Evolutionary conservation across 2,797 vertebrate genomes (phyloP).

Genomic region (Arnoldichthys spilopterus): DNA sequence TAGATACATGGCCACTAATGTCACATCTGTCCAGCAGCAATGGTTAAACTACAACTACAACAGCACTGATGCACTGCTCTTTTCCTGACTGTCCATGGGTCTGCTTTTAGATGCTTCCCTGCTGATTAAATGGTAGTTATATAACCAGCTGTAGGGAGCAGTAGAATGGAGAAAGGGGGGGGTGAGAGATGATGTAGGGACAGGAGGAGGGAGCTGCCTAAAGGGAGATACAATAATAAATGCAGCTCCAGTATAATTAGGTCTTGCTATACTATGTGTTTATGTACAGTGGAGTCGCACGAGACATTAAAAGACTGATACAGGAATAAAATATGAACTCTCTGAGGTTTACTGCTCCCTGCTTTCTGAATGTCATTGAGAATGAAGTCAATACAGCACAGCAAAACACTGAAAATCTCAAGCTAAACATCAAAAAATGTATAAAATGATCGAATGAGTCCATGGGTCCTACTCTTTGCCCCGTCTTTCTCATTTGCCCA

Average conservation of each 20-base stretch:
- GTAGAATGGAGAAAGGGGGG: constrained; percentile 20
- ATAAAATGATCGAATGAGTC: no score
- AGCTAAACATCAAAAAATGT: no score
- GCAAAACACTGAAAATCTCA: no score
- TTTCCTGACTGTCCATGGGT: constrained; percentile 49
- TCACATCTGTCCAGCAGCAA: not conserved
- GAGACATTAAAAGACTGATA: not conserved
- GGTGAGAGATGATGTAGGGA: constrained; percentile 27
- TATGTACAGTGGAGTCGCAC: constrained; percentile 20
- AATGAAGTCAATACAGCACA: no score
- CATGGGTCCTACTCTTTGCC: no score
- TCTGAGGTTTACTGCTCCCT: no score
- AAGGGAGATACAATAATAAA: constrained; percentile 15
- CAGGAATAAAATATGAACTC: no score
- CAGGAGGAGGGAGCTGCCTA: constrained; percentile 33
- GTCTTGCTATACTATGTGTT: constrained; percentile 1
- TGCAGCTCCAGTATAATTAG: constrained; percentile 22
- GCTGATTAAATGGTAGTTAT: constrained; percentile 72
- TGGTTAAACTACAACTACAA: not conserved
- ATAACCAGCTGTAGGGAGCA: constrained; percentile 61
- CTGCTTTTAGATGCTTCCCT: constrained; percentile 56
- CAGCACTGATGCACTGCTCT: constrained; percentile 14
- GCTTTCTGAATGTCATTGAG: no score
- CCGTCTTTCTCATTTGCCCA: not conserved
- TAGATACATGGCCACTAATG: not conserved